These are phyloP conservation scores for Salminus brasiliensis DNA, from an alignment of 2,113 vertebrate species.

Conservation along the genomic window DNA sequence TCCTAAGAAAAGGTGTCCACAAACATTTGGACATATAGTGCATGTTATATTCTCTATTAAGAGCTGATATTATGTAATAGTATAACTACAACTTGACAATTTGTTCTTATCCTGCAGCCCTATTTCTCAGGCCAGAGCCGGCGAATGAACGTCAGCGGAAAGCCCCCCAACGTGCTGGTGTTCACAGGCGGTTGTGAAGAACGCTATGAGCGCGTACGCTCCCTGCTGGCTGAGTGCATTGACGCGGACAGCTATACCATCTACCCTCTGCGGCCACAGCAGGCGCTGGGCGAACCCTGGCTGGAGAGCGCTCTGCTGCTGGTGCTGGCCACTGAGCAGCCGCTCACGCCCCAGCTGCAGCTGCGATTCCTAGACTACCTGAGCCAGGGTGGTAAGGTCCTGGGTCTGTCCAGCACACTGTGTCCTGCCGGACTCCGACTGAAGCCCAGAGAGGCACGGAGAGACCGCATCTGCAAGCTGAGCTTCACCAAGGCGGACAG, in stretches of 20 bases:
- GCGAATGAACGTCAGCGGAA: conserved; percentile 62
- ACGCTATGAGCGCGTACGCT: conserved; percentile 69
- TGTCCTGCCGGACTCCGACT: conserved; percentile 76
- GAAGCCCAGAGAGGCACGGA: conserved; percentile 48
- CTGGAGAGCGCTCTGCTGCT: conserved; percentile 82
- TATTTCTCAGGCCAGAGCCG: conserved; percentile 7
- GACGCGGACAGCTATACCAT: conserved; percentile 78
- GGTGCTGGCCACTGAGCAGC: conserved; percentile 78
- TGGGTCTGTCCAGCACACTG: conserved; percentile 81
- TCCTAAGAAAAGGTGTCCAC: too few relatives aligned
- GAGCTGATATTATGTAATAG: background rate
- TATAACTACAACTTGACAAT: background rate
- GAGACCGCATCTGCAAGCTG: conserved; percentile 68
- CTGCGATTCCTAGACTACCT: conserved; percentile 82
- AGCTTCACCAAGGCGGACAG: conserved; percentile 75
- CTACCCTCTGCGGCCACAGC: conserved; percentile 81
- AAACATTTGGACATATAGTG: too few relatives aligned
- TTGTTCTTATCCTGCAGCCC: background rate
- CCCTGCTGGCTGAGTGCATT: conserved; percentile 79
- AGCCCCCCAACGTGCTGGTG: conserved; percentile 88
- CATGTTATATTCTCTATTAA: too few relatives aligned
- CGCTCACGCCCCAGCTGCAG: conserved; percentile 69
- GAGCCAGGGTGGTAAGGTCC: conserved; percentile 82
- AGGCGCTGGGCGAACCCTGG: conserved; percentile 86
- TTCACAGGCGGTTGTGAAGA: conserved; percentile 75